These are phyloP conservation scores for Eublepharis macularius DNA, from an alignment of 2,113 vertebrate genomes.

Conservation along the genomic window DNA sequence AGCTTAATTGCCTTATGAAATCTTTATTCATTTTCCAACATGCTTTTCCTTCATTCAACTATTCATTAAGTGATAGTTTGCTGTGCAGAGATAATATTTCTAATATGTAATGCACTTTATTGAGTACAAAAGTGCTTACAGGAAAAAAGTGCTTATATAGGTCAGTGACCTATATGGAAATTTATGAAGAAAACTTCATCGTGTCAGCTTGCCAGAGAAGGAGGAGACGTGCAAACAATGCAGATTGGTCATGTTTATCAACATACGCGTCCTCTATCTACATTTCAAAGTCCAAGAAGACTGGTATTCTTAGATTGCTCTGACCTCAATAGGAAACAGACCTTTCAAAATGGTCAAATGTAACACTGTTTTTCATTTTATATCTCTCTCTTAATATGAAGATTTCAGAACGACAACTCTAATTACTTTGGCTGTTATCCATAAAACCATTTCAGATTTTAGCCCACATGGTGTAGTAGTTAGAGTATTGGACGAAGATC, in stretches of 20 bases:
- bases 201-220: background rate
- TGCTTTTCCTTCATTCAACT: slow-evolving; percentile 36
- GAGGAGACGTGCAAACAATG: background rate
- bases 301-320: background rate
- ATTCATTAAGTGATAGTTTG: slow-evolving; percentile 54
- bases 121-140: slow-evolving; percentile 56
- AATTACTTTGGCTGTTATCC: background rate
- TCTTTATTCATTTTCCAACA: slow-evolving; percentile 47
- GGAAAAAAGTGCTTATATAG: slow-evolving; percentile 37
- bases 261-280: slow-evolving; percentile 21
- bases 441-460: background rate
- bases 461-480: background rate
- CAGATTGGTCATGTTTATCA: slow-evolving; percentile 30
- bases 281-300: slow-evolving; percentile 6
- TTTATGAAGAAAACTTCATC: slow-evolving; percentile 54
- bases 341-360: slow-evolving; percentile 23
- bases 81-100: slow-evolving; percentile 55
- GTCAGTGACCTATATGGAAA: slow-evolving; percentile 58
- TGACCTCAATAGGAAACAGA: background rate
- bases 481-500: background rate
- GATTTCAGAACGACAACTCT: slow-evolving; percentile 4
- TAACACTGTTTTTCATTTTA: background rate
- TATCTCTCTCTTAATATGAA: background rate
- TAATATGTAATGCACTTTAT: slow-evolving; percentile 54
- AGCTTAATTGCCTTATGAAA: slow-evolving; percentile 41